phyloP scores from a whole-genome alignment of 2,797 vertebrate genomes.

The Halcyon leucocephala region DNA sequence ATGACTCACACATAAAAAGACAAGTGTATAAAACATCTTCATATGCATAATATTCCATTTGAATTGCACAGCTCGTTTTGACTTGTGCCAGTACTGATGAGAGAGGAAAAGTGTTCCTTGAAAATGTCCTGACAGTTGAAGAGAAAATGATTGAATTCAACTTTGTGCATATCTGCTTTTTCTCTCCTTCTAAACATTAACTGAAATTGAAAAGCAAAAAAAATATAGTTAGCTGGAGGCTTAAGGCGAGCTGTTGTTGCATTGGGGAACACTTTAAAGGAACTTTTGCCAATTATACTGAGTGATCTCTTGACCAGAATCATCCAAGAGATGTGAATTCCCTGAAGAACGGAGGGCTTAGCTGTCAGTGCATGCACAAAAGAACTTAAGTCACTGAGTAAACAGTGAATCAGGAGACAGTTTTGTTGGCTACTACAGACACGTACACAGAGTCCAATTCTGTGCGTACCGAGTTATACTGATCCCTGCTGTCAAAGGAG shows the following conservation, averaged over 20 bases:
- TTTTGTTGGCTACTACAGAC: not conserved
- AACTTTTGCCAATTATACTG: not conserved
- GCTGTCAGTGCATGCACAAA: not conserved
- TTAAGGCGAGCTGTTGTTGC: not conserved
- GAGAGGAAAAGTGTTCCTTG: not conserved
- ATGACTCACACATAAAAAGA: not conserved
- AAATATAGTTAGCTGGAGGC: not conserved
- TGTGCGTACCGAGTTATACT: not conserved
- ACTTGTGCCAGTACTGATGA: not conserved
- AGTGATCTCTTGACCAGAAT: not conserved
- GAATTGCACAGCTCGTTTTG: not conserved
- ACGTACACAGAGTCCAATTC: fast-evolving
- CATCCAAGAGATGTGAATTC: not conserved
- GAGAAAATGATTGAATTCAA: not conserved
- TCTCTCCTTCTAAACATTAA: not conserved
- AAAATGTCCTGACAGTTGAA: not conserved
- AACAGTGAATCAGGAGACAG: not conserved
- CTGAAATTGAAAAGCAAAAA: not conserved
- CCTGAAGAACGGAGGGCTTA: not conserved
- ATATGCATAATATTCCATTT: not conserved
- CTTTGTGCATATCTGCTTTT: not conserved
- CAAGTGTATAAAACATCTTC: not conserved
- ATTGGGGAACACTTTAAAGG: not conserved
- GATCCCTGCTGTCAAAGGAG: not conserved
- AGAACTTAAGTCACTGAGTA: not conserved